These are phyloP conservation scores for Tetrapedia diversipes DNA, from an alignment of 2,888 invertebrate genomes.

Conservation along the genomic window DNA sequence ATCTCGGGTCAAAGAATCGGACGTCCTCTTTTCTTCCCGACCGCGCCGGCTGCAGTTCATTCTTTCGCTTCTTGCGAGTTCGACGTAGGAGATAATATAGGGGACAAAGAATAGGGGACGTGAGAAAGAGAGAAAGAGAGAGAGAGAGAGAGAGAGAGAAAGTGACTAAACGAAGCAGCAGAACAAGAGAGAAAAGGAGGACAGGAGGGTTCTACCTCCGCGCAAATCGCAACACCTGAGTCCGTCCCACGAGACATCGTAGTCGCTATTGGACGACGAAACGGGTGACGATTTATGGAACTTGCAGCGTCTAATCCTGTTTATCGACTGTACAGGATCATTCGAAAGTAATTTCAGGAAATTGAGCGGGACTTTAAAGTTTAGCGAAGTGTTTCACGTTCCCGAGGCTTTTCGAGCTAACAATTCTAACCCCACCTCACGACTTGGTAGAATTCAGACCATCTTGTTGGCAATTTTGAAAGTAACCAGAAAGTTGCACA, in stretches of 20 bases:
- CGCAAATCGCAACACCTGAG: conserved; percentile 63
- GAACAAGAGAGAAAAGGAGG: conserved; percentile 28
- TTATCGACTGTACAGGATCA: background rate
- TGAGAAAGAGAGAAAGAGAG: background rate
- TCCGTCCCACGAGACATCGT: conserved; percentile 49
- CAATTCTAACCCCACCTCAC: background rate
- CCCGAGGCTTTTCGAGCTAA: background rate
- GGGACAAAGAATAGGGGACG: conserved; percentile 18
- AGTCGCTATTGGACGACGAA: conserved; percentile 33
- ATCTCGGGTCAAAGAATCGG: conserved; percentile 54
- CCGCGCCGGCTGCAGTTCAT: conserved; percentile 55
- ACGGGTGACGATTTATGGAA: conserved; percentile 59
- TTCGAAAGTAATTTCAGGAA: background rate
- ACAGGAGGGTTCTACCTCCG: conserved; percentile 38
- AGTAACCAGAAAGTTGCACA: too few species aligned
- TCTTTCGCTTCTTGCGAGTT: conserved; percentile 40
- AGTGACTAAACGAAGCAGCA: conserved; percentile 23
- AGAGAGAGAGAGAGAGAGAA: conserved; percentile 8
- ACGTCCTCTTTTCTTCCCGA: conserved; percentile 11
- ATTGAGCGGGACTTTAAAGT: background rate
- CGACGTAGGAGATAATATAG: conserved; percentile 63
- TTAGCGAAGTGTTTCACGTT: too few species aligned
- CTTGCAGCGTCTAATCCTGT: conserved; percentile 22
- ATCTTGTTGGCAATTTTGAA: too few species aligned
- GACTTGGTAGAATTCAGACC: background rate